Percentiles rank a stretch among this genome's conserved stretches.
These are phyloP conservation scores for Propithecus coquereli DNA, from an alignment of 2,113 vertebrate species.

Conservation along the genomic window DNA sequence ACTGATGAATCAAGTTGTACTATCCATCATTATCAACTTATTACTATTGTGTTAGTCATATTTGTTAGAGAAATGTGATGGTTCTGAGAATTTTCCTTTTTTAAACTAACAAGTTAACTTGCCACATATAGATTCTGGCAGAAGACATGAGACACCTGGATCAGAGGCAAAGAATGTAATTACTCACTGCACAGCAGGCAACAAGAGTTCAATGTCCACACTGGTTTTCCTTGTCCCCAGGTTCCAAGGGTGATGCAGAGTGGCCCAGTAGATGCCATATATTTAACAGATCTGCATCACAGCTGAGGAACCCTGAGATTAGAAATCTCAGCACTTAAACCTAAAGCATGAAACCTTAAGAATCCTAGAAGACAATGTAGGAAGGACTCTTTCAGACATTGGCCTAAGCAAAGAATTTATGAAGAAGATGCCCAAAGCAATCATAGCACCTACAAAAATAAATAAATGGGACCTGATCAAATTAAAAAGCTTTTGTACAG, in stretches of 20 bases:
- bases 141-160: neutral
- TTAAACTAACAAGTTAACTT: neutral
- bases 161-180: neutral
- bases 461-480: too few species aligned
- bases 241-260: neutral
- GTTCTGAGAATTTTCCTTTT: neutral
- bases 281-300: neutral
- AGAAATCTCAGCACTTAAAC: neutral
- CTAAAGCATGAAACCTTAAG: too few species aligned
- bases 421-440: too few species aligned
- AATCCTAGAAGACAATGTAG: too few species aligned
- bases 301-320: neutral
- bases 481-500: too few species aligned
- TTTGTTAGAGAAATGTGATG: neutral
- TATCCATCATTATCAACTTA: neutral
- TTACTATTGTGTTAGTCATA: neutral
- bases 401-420: too few species aligned
- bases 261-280: neutral
- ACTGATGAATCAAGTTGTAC: neutral
- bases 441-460: too few species aligned
- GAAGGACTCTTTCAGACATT: too few species aligned
- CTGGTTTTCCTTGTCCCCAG: neutral
- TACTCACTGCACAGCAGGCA: neutral
- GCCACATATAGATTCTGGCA: neutral
- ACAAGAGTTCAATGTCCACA: rapidly evolving